Percentiles rank a stretch among this genome's conserved stretches.
These are phyloP conservation scores for Drosophila ohnishii DNA, from an alignment of 1,140 invertebrate genomes.

Conservation along the genomic window DNA sequence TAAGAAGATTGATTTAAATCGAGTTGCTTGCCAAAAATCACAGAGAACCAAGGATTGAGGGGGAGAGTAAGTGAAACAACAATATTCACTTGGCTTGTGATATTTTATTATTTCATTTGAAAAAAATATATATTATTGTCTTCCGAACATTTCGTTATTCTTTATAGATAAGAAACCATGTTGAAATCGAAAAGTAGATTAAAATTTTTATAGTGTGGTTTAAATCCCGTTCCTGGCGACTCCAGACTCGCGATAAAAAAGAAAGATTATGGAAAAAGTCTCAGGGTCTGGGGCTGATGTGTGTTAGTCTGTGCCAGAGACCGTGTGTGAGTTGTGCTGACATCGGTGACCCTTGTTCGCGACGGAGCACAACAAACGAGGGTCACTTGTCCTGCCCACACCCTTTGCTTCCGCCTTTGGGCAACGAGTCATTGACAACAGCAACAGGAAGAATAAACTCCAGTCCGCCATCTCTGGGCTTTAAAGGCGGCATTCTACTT, in stretches of 20 bases:
- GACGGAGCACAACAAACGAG: slow-evolving; percentile 49
- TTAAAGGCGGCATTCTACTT: slow-evolving; percentile 18
- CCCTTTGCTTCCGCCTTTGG: slow-evolving; percentile 23
- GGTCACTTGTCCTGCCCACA: slow-evolving; percentile 33
- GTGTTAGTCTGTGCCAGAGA: slow-evolving; percentile 28
- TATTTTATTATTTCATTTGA: neutral
- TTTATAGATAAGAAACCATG: neutral
- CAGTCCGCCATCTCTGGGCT: slow-evolving; percentile 7
- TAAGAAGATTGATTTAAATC: neutral
- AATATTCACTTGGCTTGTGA: neutral
- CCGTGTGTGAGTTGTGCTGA: slow-evolving; percentile 42
- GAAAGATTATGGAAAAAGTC: slow-evolving; percentile 29
- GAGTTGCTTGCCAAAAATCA: neutral
- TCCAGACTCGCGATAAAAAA: slow-evolving; percentile 63
- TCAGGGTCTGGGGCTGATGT: slow-evolving; percentile 18
- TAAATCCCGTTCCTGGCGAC: slow-evolving; percentile 51
- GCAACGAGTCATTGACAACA: slow-evolving; percentile 43
- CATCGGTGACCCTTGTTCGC: slow-evolving; percentile 52
- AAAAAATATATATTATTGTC: too few relatives aligned
- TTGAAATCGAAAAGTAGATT: neutral
- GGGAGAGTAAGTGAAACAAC: too few relatives aligned
- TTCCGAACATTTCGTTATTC: neutral
- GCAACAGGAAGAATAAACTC: slow-evolving; percentile 3
- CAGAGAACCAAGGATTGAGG: neutral
- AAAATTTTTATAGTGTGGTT: slow-evolving; percentile 21